Conservation (phyloP, 2,113 vertebrate species). For the Cyanoliseus patagonus region DNA sequence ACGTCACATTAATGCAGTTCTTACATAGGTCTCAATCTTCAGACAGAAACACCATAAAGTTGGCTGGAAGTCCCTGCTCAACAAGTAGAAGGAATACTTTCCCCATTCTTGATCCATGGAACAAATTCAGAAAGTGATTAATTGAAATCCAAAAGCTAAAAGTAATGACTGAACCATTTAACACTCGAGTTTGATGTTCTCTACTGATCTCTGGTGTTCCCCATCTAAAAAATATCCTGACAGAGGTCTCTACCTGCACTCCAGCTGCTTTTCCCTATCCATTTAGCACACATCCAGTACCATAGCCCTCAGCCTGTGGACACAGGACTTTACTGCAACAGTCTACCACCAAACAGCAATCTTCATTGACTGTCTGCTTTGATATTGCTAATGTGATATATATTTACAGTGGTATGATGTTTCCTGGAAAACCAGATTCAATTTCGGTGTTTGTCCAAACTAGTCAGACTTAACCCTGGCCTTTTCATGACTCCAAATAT, state of each 20-base stretch:
- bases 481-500: not conserved
- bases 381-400: not conserved
- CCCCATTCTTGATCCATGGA: not conserved
- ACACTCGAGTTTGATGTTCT: not conserved
- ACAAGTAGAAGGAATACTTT: not conserved
- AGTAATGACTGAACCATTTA: not conserved
- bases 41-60: not conserved
- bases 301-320: not conserved
- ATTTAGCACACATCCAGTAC: not conserved
- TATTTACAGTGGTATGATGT: not conserved
- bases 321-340: not conserved
- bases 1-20: not conserved
- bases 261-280: not conserved
- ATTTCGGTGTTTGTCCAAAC: not conserved
- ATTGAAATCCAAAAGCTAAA: not conserved
- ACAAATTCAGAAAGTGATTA: not conserved
- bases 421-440: not conserved
- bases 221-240: not conserved
- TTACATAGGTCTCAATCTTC: not conserved
- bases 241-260: not conserved
- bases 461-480: not conserved
- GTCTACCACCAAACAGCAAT: not conserved
- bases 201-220: not conserved
- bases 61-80: not conserved
- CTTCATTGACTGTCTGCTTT: not conserved